Evolutionary conservation across 2,888 invertebrate species (phyloP).

Genomic region (Heteromurus nitidus): DNA sequence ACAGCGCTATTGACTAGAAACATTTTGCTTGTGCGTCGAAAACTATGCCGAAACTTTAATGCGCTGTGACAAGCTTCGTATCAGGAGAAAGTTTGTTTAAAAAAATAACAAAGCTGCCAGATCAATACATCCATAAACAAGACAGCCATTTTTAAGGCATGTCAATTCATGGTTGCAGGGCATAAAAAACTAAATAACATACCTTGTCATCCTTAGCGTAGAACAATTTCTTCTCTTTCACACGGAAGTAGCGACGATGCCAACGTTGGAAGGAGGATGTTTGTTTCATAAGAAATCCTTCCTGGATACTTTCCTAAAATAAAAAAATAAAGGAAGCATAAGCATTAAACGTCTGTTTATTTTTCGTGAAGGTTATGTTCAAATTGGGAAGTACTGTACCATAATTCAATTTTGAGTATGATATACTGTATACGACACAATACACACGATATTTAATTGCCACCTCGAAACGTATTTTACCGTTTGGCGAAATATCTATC

Average conservation of each 20-base stretch:
- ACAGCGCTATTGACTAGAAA: not conserved
- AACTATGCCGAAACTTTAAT: not conserved
- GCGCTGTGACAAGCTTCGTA: not conserved
- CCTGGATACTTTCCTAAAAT: conserved; percentile 81
- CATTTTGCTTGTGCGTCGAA: not conserved
- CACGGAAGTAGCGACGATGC: conserved; percentile 88
- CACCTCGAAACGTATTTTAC: no score
- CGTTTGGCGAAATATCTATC: not conserved
- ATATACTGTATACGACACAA: no score
- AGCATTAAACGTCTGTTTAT: no score
- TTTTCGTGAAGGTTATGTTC: no score
- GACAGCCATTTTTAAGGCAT: conserved; percentile 31
- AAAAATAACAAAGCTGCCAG: not conserved
- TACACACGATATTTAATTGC: not conserved
- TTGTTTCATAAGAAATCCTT: conserved; percentile 91
- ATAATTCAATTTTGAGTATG: no score
- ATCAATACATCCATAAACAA: conserved; percentile 47
- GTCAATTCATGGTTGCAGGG: conserved; percentile 4
- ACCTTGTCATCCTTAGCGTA: conserved; percentile 93
- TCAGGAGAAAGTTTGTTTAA: not conserved
- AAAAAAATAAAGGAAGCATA: not conserved
- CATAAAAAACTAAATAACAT: conserved; percentile 74
- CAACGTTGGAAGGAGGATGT: conserved; percentile 90
- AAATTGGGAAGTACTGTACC: no score
- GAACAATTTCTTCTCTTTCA: conserved; percentile 88